phyloP scores from a whole-genome alignment of 1,140 invertebrate genomes.

The Drosophila sulfurigaster region DNA sequence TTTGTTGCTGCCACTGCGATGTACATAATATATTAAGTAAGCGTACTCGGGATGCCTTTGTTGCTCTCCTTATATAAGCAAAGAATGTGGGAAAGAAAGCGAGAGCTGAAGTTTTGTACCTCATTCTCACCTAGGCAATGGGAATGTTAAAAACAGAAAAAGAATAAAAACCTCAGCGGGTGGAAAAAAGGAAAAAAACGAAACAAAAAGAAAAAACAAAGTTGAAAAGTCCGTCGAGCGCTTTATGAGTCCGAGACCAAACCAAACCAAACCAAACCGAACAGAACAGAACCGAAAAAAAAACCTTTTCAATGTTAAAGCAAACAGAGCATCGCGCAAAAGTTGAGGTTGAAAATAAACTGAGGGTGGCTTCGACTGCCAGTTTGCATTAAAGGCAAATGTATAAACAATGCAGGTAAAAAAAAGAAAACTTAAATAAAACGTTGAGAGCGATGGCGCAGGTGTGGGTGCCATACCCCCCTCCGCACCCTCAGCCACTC shows the following conservation, averaged over 20 bases:
- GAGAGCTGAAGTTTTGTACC: constrained; percentile 24
- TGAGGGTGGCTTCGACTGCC: constrained; percentile 9
- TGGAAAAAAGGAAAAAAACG: background rate
- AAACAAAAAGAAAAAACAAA: constrained; percentile 16
- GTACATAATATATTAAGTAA: background rate
- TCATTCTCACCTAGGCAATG: constrained; percentile 47
- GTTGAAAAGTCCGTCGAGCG: constrained; percentile 38
- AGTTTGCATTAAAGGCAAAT: constrained; percentile 66
- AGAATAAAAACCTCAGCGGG: constrained; percentile 31
- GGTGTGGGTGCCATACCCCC: background rate
- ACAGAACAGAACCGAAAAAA: constrained; percentile 11
- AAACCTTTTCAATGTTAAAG: constrained; percentile 76
- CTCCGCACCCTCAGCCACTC: background rate
- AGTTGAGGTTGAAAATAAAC: constrained; percentile 41
- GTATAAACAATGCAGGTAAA: constrained; percentile 61
- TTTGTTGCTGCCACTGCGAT: constrained; percentile 51
- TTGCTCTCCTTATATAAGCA: background rate
- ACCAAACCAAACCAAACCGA: constrained; percentile 3
- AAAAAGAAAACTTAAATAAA: constrained; percentile 64
- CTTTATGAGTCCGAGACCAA: constrained; percentile 27
- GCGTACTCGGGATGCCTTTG: background rate
- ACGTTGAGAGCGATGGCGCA: constrained; percentile 24
- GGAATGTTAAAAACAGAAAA: constrained; percentile 32
- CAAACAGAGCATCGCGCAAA: constrained; percentile 62
- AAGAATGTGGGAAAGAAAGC: constrained; percentile 10